Conservation (phyloP, 37 sponge, comb jelly and placozoan species). For the Axinella damicornis region DNA sequence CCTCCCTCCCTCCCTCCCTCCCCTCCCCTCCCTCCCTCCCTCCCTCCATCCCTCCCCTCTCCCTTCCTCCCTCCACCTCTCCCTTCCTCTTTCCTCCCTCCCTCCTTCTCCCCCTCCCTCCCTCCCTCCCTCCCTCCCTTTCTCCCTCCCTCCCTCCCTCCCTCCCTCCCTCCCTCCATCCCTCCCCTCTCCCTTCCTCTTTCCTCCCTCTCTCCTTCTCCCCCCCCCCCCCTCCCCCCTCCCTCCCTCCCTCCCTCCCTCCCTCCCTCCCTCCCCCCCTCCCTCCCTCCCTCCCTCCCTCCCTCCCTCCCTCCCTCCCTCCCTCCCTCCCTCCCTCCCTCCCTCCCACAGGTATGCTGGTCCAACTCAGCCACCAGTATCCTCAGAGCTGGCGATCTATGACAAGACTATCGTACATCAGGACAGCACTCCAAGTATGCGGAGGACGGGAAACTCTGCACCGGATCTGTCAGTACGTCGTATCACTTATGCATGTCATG, state of each 20-base stretch:
- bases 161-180: background rate
- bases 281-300: background rate
- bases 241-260: conserved; percentile 29
- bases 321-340: conserved; percentile 12
- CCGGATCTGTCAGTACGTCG: no score
- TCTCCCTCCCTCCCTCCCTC: conserved; percentile 13
- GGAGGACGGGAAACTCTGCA: no score
- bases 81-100: background rate
- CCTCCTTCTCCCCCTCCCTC: conserved; percentile 2
- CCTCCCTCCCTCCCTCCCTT: background rate
- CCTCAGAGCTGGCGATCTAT: no score
- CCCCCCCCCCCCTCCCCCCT: background rate
- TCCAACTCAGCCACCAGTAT: no score
- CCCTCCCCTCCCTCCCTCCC: background rate
- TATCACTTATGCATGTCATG: no score
- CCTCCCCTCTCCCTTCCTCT: no score
- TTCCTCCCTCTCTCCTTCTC: background rate
- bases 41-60: background rate
- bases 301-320: conserved; percentile 4
- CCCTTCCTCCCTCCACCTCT: background rate
- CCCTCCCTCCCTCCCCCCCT: conserved; percentile 17
- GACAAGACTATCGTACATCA: no score
- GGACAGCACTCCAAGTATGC: no score
- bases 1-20: background rate
- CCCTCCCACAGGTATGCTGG: no score